Evolutionary conservation across 2,888 invertebrate species (phyloP), one percentile per base, ranked within the genome.

Genomic region (Gasteruption jaculator): DNA sequence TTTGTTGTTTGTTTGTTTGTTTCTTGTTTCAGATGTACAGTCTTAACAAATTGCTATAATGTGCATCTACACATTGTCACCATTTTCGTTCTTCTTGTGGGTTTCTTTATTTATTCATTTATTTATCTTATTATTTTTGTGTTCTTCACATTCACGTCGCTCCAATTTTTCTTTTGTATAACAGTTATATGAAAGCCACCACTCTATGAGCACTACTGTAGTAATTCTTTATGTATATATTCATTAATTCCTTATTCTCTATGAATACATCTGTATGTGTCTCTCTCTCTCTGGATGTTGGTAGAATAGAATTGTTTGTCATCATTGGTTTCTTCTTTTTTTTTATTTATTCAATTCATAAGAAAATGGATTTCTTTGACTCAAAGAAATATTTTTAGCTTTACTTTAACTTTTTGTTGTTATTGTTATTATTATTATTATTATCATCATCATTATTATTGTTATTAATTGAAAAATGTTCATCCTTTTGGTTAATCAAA

Each of bases 161-260:
- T n/a, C n/a, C n/a, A n/a, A n/a, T n/a, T n/a, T n/a, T n/a, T n/a
- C n/a, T 46, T 26, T 43, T 42, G 49, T 32, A 48, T 50, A 42
- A 48, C 45, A 41, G 38, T 48, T 50, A 53, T 50, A 46, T 46
- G 44, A 60, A 61, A 61, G 57, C 63, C 62, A 58, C 57, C 57
- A 49, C 45, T 55, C 54, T 58, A 59, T 49, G 50, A 58, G 53
- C 50, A 56, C 62, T 62, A 65, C 56, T 54, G 48, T 61, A 62
- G 52, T 61, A 53, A 56, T 61, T 57, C 52, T 57, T 57, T 58
- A 60, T 64, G 56, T 53, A 52, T 60, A 57, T 56, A 55, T 53
- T 63, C 53, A 57, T 60, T 63, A 58, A 54, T 57, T 61, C 57
- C 54, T 67, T 65, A 60, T 41, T 49, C n/a, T 48, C 54, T 61